Conservation (phyloP, 1,140 invertebrate genomes). For the Euura saliciscinereae region DNA sequence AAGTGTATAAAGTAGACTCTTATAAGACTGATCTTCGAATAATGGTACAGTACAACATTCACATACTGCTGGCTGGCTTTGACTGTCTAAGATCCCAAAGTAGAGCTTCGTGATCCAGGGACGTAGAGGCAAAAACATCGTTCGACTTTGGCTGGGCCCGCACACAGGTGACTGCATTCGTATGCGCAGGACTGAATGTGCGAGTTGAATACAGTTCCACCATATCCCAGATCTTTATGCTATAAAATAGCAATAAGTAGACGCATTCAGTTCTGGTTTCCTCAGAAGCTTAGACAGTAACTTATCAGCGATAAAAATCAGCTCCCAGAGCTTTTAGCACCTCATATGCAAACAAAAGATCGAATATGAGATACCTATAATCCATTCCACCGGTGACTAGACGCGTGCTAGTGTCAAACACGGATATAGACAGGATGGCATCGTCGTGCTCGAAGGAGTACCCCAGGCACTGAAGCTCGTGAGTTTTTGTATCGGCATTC, state of each 20-base stretch:
- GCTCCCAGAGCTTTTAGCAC: too few relatives aligned
- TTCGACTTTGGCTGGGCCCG: constrained; percentile 38
- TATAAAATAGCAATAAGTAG: constrained; percentile 25
- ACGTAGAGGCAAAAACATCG: constrained; percentile 44
- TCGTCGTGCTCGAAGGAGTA: constrained; percentile 48
- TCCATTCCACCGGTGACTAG: constrained; percentile 50
- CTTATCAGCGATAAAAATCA: too few relatives aligned
- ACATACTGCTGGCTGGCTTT: constrained; percentile 44
- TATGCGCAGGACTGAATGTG: constrained; percentile 44
- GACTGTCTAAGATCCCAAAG: constrained; percentile 49
- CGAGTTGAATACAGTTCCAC: constrained; percentile 36
- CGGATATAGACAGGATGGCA: constrained; percentile 41
- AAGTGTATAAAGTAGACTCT: too few relatives aligned
- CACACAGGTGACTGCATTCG: constrained; percentile 42
- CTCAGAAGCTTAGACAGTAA: too few relatives aligned
- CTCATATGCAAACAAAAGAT: too few relatives aligned
- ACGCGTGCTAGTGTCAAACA: constrained; percentile 37
- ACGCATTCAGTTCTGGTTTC: too few relatives aligned
- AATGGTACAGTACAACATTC: neutral
- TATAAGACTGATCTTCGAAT: too few relatives aligned
- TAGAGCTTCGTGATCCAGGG: constrained; percentile 42
- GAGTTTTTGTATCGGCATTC: constrained; percentile 16
- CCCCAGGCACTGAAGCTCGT: constrained; percentile 33
- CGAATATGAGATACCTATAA: constrained; percentile 37
- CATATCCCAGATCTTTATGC: constrained; percentile 53